Conservation (phyloP, 1,140 invertebrate genomes). For the Phenacoccus solenopsis region DNA sequence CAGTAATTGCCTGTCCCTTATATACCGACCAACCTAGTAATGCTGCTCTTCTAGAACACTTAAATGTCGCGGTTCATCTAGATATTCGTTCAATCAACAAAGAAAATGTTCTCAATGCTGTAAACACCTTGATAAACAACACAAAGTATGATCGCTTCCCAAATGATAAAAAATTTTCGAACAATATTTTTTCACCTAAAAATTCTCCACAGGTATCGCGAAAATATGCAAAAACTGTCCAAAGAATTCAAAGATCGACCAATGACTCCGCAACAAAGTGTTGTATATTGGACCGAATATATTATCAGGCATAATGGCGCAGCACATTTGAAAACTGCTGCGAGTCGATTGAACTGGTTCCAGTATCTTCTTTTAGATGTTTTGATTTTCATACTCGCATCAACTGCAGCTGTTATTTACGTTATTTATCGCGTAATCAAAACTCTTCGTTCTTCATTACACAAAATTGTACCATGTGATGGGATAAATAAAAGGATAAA, state of each 20-base stretch:
- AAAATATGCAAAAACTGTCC: constrained; percentile 18
- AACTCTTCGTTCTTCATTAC: no score
- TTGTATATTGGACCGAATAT: constrained; percentile 47
- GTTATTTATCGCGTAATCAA: no score
- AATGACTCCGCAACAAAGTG: constrained; percentile 38
- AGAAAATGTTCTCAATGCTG: constrained; percentile 36
- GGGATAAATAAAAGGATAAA: no score
- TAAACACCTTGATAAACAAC: background rate
- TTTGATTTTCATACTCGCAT: no score
- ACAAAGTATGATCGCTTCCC: background rate
- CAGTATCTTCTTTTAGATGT: constrained; percentile 24
- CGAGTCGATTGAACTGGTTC: constrained; percentile 18
- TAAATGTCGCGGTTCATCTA: constrained; percentile 14
- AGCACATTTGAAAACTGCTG: constrained; percentile 18
- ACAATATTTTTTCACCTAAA: background rate
- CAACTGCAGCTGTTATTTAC: no score
- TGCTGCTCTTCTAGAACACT: constrained; percentile 26
- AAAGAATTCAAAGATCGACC: constrained; percentile 28
- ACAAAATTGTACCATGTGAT: no score
- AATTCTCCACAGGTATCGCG: constrained; percentile 25
- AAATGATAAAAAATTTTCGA: no score
- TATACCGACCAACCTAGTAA: constrained; percentile 32
- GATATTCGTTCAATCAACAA: background rate
- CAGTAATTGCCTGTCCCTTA: constrained; percentile 39
- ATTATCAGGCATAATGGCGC: constrained; percentile 34